These are phyloP conservation scores for Terebella lapidaria DNA, from an alignment of 2,888 invertebrate species.

Conservation along the genomic window DNA sequence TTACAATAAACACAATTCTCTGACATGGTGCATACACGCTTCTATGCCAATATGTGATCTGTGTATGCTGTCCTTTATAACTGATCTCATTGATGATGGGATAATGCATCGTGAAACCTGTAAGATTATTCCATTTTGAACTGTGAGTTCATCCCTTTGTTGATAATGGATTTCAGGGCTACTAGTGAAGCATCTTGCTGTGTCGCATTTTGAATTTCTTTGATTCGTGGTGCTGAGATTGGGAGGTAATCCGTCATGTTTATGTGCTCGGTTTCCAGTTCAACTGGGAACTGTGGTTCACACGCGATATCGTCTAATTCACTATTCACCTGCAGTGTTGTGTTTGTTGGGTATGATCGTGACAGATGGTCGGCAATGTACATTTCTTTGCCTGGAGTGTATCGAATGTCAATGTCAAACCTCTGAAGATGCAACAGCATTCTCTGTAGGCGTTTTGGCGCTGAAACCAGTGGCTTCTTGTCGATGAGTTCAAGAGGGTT, in stretches of 20 bases:
- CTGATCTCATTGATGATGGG: background rate
- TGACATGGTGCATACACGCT: background rate
- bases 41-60: slow-evolving; percentile 1
- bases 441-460: slow-evolving; percentile 31
- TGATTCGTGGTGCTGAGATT: background rate
- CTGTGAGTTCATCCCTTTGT: background rate
- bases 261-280: background rate
- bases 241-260: background rate
- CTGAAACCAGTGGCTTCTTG: slow-evolving; percentile 29
- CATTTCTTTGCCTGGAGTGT: slow-evolving; percentile 22
- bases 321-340: background rate
- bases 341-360: background rate
- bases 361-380: slow-evolving; percentile 8
- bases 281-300: no score
- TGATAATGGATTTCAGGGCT: background rate
- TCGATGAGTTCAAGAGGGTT: slow-evolving; percentile 49
- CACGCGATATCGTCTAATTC: no score
- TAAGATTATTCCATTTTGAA: background rate
- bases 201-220: background rate
- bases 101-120: background rate
- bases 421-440: slow-evolving; percentile 35
- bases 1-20: background rate
- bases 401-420: slow-evolving; percentile 38
- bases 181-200: background rate
- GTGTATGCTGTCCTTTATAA: background rate